Percentiles rank a stretch among this genome's conserved stretches.
These are phyloP conservation scores for Meloe dianella DNA, from an alignment of 2,888 invertebrate genomes.

Conservation along the genomic window DNA sequence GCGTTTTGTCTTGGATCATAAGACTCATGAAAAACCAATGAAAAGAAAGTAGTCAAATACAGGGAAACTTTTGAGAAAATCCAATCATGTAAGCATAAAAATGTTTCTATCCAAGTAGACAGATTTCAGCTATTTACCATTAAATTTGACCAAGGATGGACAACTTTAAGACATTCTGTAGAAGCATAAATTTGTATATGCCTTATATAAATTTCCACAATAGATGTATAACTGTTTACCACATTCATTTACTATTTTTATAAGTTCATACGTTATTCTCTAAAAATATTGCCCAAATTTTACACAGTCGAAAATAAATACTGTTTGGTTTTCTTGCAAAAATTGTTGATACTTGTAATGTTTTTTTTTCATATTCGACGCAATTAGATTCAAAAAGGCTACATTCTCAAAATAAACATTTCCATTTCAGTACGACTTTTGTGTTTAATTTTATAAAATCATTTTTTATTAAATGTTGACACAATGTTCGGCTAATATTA, in stretches of 20 bases:
- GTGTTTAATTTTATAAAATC: background rate
- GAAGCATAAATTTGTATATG: too few species aligned
- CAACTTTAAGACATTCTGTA: too few species aligned
- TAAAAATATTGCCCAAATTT: background rate
- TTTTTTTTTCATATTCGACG: background rate
- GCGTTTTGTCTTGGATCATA: too few species aligned
- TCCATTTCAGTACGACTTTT: background rate
- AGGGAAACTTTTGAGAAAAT: too few species aligned
- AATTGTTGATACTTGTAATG: background rate
- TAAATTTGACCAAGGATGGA: too few species aligned
- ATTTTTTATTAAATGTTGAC: background rate
- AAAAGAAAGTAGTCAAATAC: too few species aligned
- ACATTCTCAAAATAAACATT: background rate
- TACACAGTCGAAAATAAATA: background rate
- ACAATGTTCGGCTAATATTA: background rate
- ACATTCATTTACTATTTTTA: background rate
- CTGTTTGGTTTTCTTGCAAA: background rate
- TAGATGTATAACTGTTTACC: too few species aligned
- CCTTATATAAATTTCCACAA: too few species aligned
- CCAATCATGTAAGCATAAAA: too few species aligned
- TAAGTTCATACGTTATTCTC: background rate
- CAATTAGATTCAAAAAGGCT: background rate
- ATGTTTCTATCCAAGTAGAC: too few species aligned
- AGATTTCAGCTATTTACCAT: too few species aligned
- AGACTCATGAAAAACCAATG: too few species aligned